phyloP scores from a whole-genome alignment of 2,113 vertebrate species.

The Nematolebias whitei region DNA sequence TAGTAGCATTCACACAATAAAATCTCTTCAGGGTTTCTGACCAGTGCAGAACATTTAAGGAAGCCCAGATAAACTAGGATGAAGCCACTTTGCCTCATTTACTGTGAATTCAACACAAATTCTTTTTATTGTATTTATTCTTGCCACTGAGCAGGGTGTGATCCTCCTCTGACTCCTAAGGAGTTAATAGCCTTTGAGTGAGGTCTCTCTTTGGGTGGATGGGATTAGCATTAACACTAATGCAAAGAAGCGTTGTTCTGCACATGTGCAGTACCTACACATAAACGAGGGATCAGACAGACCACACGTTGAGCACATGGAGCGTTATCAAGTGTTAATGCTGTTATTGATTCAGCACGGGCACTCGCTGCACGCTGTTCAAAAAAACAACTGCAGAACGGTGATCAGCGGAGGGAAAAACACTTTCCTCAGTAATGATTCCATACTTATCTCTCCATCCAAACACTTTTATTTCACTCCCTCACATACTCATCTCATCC shows the following conservation, averaged over 20 bases:
- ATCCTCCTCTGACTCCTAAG: slow-evolving; percentile 52
- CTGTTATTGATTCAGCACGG: slow-evolving; percentile 52
- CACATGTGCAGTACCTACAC: slow-evolving; percentile 29
- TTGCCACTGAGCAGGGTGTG: slow-evolving; percentile 35
- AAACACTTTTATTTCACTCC: slow-evolving; percentile 62
- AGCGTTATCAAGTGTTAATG: slow-evolving; percentile 57
- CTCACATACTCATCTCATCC: slow-evolving; percentile 65
- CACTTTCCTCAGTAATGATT: slow-evolving; percentile 57
- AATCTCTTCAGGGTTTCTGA: no score
- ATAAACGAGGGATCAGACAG: slow-evolving; percentile 30
- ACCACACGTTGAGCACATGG: slow-evolving; percentile 30
- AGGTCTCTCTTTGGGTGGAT: slow-evolving; percentile 44
- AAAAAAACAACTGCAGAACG: slow-evolving; percentile 45
- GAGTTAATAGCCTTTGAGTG: slow-evolving; percentile 56
- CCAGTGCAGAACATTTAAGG: no score
- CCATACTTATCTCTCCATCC: slow-evolving; percentile 56
- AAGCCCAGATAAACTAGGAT: slow-evolving; percentile 20
- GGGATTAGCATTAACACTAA: slow-evolving; percentile 23
- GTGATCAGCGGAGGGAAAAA: slow-evolving; percentile 45
- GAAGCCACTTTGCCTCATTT: slow-evolving; percentile 27
- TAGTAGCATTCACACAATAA: no score
- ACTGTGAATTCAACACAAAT: slow-evolving; percentile 33
- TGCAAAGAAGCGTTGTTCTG: slow-evolving; percentile 3
- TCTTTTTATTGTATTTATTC: slow-evolving; percentile 26
- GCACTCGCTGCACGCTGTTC: slow-evolving; percentile 48